phyloP scores from a whole-genome alignment of 2,888 invertebrate species.

The Aphidoletes aphidimyza region DNA sequence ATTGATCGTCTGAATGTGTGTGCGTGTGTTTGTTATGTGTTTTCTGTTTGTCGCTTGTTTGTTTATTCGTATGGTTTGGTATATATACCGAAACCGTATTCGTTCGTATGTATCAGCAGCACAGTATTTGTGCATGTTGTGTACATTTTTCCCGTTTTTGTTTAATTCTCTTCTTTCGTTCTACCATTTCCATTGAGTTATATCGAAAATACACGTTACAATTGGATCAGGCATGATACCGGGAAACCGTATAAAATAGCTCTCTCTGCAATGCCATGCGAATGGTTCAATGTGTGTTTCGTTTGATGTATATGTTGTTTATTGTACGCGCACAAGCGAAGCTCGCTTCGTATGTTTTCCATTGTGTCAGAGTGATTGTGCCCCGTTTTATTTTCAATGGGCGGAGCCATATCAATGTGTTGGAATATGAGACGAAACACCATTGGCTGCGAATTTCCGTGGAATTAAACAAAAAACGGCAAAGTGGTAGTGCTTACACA shows the following conservation, averaged over 20 bases:
- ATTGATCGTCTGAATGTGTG: background rate
- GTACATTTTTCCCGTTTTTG: slow-evolving; percentile 49
- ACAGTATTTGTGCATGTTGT: background rate
- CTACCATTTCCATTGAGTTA: slow-evolving; percentile 24
- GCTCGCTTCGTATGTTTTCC: background rate
- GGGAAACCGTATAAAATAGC: no score
- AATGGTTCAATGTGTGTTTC: background rate
- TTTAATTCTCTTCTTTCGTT: slow-evolving; percentile 45
- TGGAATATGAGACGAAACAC: background rate
- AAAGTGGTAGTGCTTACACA: background rate
- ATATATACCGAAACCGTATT: background rate
- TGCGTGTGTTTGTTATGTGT: slow-evolving; percentile 7
- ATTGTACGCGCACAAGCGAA: slow-evolving; percentile 37
- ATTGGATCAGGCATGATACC: background rate
- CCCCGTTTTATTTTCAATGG: background rate
- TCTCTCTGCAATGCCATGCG: background rate
- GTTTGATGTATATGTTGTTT: background rate
- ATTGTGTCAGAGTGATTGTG: no score
- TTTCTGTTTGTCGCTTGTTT: background rate
- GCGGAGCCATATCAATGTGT: background rate
- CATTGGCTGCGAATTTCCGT: background rate
- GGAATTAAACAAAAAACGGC: background rate
- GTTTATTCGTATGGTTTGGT: background rate
- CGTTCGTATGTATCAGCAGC: background rate
- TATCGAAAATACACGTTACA: background rate